phyloP scores from a whole-genome alignment of 2,113 vertebrate genomes.

The Podarcis cretensis region DNA sequence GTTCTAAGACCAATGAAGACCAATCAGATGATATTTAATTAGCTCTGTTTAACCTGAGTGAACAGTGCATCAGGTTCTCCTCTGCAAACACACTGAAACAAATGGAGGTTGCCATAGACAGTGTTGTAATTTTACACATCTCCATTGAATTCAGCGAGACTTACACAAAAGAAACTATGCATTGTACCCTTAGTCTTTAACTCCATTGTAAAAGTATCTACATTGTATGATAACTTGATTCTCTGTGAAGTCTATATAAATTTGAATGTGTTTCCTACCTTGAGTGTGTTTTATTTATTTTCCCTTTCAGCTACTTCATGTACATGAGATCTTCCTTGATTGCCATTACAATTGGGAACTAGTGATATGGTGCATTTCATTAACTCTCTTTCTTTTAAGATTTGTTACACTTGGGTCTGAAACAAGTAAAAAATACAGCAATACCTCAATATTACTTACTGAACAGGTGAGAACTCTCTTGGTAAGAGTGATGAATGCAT shows the following conservation, averaged over 20 bases:
- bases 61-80: neutral
- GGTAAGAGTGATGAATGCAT: neutral
- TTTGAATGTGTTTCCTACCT: neutral
- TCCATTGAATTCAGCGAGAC: neutral
- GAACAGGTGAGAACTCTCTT: slow-evolving; percentile 85
- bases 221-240: too few species aligned
- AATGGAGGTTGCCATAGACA: neutral
- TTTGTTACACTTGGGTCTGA: slow-evolving; percentile 98
- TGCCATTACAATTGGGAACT: slow-evolving; percentile 99
- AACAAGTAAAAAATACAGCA: slow-evolving; percentile 99
- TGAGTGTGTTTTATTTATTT: neutral
- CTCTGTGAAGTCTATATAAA: neutral
- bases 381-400: slow-evolving; percentile 95
- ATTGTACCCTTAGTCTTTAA: neutral
- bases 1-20: too few species aligned
- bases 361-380: slow-evolving; percentile 93
- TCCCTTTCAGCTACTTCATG: slow-evolving; percentile 86
- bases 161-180: neutral
- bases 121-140: neutral
- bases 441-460: slow-evolving; percentile 98
- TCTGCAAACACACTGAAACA: neutral
- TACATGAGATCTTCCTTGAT: slow-evolving; percentile 95
- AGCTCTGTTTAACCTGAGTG: neutral
- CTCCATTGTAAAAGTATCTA: neutral
- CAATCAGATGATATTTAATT: neutral